Percentiles rank a stretch among this genome's conserved stretches.
These are phyloP conservation scores for Caenorhabditis afra DNA, from an alignment of 2,888 invertebrate genomes.

Conservation along the genomic window DNA sequence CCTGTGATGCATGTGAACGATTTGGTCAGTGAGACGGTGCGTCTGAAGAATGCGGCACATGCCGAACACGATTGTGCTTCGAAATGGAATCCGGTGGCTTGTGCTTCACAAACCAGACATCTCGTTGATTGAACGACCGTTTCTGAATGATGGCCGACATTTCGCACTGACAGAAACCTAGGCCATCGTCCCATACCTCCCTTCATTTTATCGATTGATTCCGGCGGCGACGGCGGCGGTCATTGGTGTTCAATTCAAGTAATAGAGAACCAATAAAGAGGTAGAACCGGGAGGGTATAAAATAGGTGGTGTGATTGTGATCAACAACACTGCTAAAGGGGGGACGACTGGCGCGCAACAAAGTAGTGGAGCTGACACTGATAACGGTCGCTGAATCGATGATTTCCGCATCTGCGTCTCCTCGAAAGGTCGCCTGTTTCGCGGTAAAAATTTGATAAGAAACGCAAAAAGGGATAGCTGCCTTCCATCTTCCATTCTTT, in stretches of 20 bases:
- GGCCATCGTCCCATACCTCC: neutral
- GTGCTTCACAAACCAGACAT: conserved; percentile 70
- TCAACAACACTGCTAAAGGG: conserved; percentile 12
- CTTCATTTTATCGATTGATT: neutral
- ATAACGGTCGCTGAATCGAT: conserved; percentile 23
- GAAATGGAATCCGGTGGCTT: conserved; percentile 79
- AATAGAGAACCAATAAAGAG: conserved; percentile 1
- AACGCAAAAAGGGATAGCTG: neutral
- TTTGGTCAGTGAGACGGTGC: conserved; percentile 74
- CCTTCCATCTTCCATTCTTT: no score
- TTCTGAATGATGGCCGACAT: conserved; percentile 5
- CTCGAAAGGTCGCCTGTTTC: neutral
- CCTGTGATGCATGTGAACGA: conserved; percentile 69
- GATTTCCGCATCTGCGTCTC: conserved; percentile 1
- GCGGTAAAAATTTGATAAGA: conserved; percentile 4
- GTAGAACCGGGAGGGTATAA: no score
- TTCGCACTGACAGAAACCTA: no score
- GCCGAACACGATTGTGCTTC: conserved; percentile 77
- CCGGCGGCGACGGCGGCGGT: neutral
- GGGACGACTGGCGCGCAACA: conserved; percentile 35
- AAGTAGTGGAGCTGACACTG: conserved; percentile 60
- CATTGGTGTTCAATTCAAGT: neutral
- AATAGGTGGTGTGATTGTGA: conserved; percentile 23
- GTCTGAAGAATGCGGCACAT: conserved; percentile 78
- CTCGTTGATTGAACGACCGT: conserved; percentile 18